A percentile compares a stretch with the other conserved stretches of the same genome.
phyloP scores from a whole-genome alignment of 1,140 invertebrate genomes.

The Chironomus striatipennis region DNA sequence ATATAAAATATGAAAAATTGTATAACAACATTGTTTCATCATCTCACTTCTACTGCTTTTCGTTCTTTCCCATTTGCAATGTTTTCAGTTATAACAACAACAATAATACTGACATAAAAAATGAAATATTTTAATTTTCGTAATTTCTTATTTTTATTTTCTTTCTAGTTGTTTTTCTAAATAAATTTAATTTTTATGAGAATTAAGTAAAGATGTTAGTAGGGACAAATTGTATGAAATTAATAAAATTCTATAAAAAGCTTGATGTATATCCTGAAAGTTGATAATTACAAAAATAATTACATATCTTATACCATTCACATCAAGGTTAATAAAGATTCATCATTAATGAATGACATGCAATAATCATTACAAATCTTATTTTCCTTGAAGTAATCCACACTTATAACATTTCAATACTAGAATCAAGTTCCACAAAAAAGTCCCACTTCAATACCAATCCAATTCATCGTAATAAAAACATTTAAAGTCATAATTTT shows the following conservation, averaged over 20 bases:
- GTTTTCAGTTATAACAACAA: neutral
- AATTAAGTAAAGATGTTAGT: neutral
- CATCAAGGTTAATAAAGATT: too few relatives aligned
- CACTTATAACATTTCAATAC: too few relatives aligned
- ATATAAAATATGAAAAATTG: neutral
- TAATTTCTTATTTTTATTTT: neutral
- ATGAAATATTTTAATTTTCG: conserved; percentile 4
- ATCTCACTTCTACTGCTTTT: neutral
- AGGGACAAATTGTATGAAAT: too few relatives aligned
- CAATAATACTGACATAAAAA: neutral
- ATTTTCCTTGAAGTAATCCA: too few relatives aligned
- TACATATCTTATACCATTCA: too few relatives aligned
- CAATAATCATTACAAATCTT: too few relatives aligned
- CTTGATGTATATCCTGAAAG: too few relatives aligned
- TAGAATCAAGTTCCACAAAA: too few relatives aligned
- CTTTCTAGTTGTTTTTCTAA: neutral
- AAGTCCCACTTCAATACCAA: too few relatives aligned
- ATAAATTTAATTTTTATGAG: neutral
- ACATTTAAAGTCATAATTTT: conserved; percentile 10
- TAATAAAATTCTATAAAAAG: too few relatives aligned
- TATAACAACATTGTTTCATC: conserved; percentile 8
- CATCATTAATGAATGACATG: too few relatives aligned
- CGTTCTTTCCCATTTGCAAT: neutral
- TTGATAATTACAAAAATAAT: too few relatives aligned
- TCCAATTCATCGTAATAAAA: neutral